Conservation (phyloP, 2,888 invertebrate genomes). For the Ethmia dodecea region DNA sequence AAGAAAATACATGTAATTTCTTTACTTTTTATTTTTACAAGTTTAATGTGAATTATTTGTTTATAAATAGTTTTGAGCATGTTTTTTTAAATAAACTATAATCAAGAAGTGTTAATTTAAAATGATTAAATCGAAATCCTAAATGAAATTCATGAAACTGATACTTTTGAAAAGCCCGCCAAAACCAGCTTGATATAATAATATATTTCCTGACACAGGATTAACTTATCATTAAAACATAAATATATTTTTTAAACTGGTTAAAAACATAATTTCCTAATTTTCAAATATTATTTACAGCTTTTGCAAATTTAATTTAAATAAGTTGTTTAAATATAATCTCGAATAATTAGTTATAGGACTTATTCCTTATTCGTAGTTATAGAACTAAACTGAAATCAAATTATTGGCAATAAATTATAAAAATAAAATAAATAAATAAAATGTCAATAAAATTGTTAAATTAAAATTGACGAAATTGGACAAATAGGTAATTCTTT, state of each 20-base stretch:
- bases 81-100: neutral
- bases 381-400: conserved; percentile 18
- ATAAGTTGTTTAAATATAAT: neutral
- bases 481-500: conserved; percentile 16
- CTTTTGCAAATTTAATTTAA: neutral
- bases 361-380: conserved; percentile 14
- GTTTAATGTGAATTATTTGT: neutral
- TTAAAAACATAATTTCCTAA: neutral
- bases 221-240: neutral
- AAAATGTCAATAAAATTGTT: too few relatives aligned
- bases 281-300: neutral
- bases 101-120: neutral
- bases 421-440: too few relatives aligned
- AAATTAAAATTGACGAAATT: conserved; percentile 19
- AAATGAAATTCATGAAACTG: neutral
- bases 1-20: too few relatives aligned
- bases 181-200: conserved; percentile 4
- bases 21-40: too few relatives aligned
- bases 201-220: neutral
- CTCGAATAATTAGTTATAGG: neutral
- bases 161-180: neutral
- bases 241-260: neutral
- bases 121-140: neutral
- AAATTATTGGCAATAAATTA: conserved; percentile 19
- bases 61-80: neutral